Conservation (phyloP, 92 coral and sea anemone genomes). For the Desmophyllum pertusum region DNA sequence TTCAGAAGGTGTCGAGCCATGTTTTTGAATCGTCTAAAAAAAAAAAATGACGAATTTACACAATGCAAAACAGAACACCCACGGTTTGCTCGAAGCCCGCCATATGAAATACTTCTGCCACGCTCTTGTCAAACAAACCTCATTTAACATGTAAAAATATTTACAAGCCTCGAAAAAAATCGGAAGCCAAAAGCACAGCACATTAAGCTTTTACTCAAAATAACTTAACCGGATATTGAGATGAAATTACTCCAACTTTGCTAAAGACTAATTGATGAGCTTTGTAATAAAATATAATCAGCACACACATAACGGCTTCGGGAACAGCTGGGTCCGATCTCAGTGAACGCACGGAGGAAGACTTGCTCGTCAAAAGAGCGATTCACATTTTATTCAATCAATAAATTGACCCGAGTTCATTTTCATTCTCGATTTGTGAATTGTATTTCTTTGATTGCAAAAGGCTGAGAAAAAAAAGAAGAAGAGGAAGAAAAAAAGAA, state of each 20-base stretch:
- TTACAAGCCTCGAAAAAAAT: slow-evolving; percentile 40
- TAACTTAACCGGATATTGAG: slow-evolving; percentile 83
- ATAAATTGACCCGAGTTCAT: slow-evolving; percentile 20
- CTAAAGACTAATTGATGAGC: slow-evolving; percentile 77
- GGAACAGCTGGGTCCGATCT: slow-evolving; percentile 65
- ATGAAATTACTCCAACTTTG: slow-evolving; percentile 71
- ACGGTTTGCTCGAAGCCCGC: slow-evolving; percentile 56
- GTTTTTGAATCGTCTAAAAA: slow-evolving; percentile 79
- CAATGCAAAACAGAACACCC: slow-evolving; percentile 48
- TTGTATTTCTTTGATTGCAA: background rate
- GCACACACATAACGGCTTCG: slow-evolving; percentile 64
- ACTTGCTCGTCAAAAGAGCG: slow-evolving; percentile 29
- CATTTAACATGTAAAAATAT: slow-evolving; percentile 53
- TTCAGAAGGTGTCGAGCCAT: slow-evolving; percentile 44
- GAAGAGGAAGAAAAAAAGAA: no score
- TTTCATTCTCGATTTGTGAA: slow-evolving; percentile 31
- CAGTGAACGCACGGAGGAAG: slow-evolving; percentile 13
- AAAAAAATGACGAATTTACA: slow-evolving; percentile 78
- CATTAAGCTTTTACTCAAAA: slow-evolving; percentile 80
- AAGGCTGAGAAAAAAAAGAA: slow-evolving; percentile 6
- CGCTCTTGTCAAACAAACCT: slow-evolving; percentile 41
- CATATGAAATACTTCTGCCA: slow-evolving; percentile 51
- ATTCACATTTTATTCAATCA: slow-evolving; percentile 24
- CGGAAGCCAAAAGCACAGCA: slow-evolving; percentile 63
- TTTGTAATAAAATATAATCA: slow-evolving; percentile 77